phyloP scores from a whole-genome alignment of 2,888 invertebrate species.

The Hypolimnas misippus region DNA sequence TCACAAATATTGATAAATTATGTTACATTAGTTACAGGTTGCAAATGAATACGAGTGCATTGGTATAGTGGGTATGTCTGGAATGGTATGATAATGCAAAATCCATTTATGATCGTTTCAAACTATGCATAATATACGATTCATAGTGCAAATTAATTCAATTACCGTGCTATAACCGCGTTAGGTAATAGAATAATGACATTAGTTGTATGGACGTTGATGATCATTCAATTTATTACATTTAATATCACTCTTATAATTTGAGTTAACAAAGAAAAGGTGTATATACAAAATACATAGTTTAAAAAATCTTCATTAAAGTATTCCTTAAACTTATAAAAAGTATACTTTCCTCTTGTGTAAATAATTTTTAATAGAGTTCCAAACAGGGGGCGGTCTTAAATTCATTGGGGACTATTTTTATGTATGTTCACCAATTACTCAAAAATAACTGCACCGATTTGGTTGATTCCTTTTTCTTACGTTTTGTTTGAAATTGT shows the following conservation, averaged over 20 bases:
- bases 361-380: too few relatives aligned
- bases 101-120: constrained; percentile 34
- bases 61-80: constrained; percentile 29
- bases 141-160: constrained; percentile 38
- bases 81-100: constrained; percentile 33
- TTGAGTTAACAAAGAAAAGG: not conserved
- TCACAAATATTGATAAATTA: constrained; percentile 3
- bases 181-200: constrained; percentile 19
- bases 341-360: too few relatives aligned
- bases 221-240: not conserved
- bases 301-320: too few relatives aligned
- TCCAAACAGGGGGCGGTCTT: too few relatives aligned
- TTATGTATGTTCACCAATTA: too few relatives aligned
- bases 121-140: constrained; percentile 26
- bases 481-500: too few relatives aligned
- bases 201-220: constrained; percentile 2
- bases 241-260: not conserved
- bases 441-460: too few relatives aligned
- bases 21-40: constrained; percentile 16
- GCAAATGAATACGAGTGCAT: constrained; percentile 20
- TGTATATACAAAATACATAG: too few relatives aligned
- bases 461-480: too few relatives aligned
- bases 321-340: too few relatives aligned
- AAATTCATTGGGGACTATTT: too few relatives aligned
- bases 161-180: constrained; percentile 28